Evolutionary conservation across 2,113 vertebrate genomes (phyloP).

Genomic region (Ictalurus punctatus): DNA sequence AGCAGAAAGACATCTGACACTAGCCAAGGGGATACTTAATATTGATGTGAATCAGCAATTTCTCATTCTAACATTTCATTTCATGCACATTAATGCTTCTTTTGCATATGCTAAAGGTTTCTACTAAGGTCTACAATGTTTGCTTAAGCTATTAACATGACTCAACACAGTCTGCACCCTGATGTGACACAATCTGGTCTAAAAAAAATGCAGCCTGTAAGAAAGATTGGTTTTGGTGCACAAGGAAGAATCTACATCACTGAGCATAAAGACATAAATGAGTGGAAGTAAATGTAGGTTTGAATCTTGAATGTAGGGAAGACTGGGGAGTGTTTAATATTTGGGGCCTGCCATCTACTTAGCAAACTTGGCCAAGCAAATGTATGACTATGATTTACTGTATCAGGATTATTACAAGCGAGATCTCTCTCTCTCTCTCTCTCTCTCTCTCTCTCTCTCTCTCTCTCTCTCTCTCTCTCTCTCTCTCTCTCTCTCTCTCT

Average conservation of each 20-base stretch:
- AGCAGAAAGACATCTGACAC: slow-evolving; percentile 57
- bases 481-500: neutral
- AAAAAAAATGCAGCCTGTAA: neutral
- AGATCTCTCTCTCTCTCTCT: neutral
- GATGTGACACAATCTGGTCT: neutral
- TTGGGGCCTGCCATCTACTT: slow-evolving; percentile 45
- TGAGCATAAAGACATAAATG: neutral
- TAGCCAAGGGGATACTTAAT: slow-evolving; percentile 56
- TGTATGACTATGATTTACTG: slow-evolving; percentile 37
- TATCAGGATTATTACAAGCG: slow-evolving; percentile 57
- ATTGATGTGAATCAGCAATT: slow-evolving; percentile 26
- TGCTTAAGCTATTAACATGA: neutral
- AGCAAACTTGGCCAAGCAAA: slow-evolving; percentile 53
- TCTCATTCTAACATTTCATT: neutral
- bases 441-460: neutral
- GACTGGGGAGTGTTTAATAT: neutral
- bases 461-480: slow-evolving; percentile 1
- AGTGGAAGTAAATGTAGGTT: slow-evolving; percentile 22
- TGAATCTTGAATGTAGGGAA: neutral
- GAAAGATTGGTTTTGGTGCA: neutral
- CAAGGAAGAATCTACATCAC: neutral
- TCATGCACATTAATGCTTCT: neutral
- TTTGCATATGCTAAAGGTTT: neutral
- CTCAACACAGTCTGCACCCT: slow-evolving; percentile 13
- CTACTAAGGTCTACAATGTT: neutral